Evolutionary conservation across 2,888 invertebrate species (phyloP).

Genomic region (Apomyelois bistriatella): DNA sequence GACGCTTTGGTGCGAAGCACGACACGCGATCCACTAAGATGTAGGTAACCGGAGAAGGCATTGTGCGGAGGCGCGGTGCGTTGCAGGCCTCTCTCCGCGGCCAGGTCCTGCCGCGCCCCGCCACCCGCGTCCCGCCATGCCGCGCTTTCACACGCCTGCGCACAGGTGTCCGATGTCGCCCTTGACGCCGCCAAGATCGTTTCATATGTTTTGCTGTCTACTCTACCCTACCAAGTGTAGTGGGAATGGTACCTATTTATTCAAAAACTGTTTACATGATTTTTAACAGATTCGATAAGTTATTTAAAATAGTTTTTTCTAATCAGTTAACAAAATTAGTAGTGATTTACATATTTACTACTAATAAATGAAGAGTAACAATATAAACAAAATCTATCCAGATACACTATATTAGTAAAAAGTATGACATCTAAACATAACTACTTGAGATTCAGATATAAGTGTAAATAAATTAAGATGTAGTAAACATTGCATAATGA

Average conservation of each 20-base stretch:
- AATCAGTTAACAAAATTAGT: too few relatives aligned
- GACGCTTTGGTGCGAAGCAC: conserved; percentile 41
- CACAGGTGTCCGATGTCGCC: conserved; percentile 77
- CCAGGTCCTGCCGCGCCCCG: conserved; percentile 27
- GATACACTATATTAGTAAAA: too few relatives aligned
- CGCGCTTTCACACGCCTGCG: conserved; percentile 74
- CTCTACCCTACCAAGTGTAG: neutral
- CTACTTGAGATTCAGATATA: too few relatives aligned
- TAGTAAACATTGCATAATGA: too few relatives aligned
- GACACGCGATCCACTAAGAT: conserved; percentile 71
- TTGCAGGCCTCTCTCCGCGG: conserved; percentile 44
- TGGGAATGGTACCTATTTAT: neutral
- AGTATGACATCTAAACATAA: too few relatives aligned
- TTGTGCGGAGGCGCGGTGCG: conserved; percentile 74
- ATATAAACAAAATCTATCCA: too few relatives aligned
- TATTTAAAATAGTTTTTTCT: too few relatives aligned
- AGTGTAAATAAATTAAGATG: too few relatives aligned
- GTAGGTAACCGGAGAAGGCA: conserved; percentile 73
- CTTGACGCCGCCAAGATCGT: conserved; percentile 68
- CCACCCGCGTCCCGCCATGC: conserved; percentile 29
- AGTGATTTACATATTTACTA: too few relatives aligned
- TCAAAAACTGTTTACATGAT: neutral
- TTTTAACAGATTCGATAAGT: too few relatives aligned
- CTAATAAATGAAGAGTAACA: too few relatives aligned
- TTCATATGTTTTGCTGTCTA: conserved; percentile 31